phyloP scores from a whole-genome alignment of 2,113 vertebrate species.

The Lasiurus borealis region DNA sequence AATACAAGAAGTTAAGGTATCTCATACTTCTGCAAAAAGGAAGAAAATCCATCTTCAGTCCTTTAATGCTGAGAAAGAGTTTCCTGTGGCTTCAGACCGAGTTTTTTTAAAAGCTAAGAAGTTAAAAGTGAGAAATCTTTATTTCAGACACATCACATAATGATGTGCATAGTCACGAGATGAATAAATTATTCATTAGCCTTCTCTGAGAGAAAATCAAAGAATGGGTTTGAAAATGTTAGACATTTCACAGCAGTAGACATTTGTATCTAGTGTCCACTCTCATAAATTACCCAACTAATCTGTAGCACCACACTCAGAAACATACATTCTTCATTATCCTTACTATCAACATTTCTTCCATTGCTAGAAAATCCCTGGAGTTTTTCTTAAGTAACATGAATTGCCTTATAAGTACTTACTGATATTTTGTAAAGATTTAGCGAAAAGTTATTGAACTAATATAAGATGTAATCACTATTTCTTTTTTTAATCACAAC shows the following conservation, averaged over 20 bases:
- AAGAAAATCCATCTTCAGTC: not conserved
- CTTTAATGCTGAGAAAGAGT: not conserved
- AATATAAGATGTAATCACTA: not conserved
- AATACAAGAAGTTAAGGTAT: not conserved
- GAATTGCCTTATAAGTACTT: not conserved
- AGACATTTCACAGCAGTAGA: constrained; percentile 44
- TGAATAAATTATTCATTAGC: constrained; percentile 69
- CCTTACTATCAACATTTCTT: not conserved
- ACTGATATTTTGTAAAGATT: not conserved
- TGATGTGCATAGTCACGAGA: constrained; percentile 5
- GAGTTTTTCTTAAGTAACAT: not conserved
- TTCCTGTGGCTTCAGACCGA: not conserved
- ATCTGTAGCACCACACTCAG: not conserved
- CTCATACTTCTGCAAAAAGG: not conserved
- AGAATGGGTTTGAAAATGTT: constrained; percentile 57
- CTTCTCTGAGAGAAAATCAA: constrained; percentile 63
- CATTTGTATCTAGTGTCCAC: constrained; percentile 24
- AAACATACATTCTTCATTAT: not conserved
- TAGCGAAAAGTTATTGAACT: not conserved
- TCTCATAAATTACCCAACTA: constrained; percentile 24
- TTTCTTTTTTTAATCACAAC: not conserved
- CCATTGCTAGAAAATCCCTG: not conserved
- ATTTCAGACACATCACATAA: constrained; percentile 28
- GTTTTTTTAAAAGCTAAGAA: not conserved
- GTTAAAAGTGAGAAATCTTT: constrained; percentile 35